These are phyloP conservation scores for Octodon degus DNA, from an alignment of 2,113 vertebrate species.

Conservation along the genomic window DNA sequence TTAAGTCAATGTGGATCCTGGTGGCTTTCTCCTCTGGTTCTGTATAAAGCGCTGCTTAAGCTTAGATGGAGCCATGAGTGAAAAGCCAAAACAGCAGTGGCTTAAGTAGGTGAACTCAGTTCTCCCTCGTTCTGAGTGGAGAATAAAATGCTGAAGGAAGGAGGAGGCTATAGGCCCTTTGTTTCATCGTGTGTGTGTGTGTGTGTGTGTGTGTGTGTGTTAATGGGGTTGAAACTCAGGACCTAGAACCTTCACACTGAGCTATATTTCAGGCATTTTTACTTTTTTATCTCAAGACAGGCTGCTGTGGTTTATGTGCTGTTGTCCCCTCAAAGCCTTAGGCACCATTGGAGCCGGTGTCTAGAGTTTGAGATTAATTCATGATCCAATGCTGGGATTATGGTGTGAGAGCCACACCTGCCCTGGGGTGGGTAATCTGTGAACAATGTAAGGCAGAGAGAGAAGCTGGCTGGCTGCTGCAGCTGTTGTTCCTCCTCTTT, in stretches of 20 bases:
- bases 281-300: not conserved
- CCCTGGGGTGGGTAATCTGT: too few relatives aligned
- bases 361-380: too few relatives aligned
- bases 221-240: not conserved
- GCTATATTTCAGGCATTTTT: not conserved
- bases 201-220: not conserved
- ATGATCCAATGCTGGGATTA: too few relatives aligned
- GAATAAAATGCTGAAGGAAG: not conserved
- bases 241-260: not conserved
- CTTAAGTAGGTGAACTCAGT: not conserved
- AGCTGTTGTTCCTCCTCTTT: too few relatives aligned
- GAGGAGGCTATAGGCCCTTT: accelerated
- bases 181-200: not conserved
- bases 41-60: not conserved
- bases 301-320: not conserved
- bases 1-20: not conserved
- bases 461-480: too few relatives aligned
- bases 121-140: not conserved
- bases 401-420: too few relatives aligned
- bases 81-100: not conserved
- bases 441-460: too few relatives aligned
- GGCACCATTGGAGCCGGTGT: too few relatives aligned
- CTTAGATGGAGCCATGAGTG: not conserved
- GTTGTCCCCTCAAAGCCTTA: too few relatives aligned
- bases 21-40: not conserved